Base-by-base conservation (phyloP, 2,888 invertebrate species). In the Pachymerium ferrugineum region DNA sequence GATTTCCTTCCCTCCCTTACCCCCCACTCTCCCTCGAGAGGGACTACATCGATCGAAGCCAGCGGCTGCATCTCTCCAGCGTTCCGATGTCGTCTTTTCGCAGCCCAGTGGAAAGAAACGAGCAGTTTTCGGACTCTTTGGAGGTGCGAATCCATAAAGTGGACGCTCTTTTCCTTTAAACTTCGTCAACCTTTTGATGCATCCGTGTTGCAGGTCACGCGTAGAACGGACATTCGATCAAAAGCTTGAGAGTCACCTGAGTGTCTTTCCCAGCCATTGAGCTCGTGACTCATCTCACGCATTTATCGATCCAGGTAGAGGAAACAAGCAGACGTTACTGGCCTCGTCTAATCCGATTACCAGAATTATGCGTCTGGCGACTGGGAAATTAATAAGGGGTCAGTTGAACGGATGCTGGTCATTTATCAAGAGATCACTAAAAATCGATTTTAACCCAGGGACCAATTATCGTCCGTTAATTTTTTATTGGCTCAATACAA, bases 311-410 rank as follows among this genome's bases (percentile, higher is more conserved):
- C 47, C 5, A 19, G 33, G 33, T 33, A 33, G 33, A 33, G 33
- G 12, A 12, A 33, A 12, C 12, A 12, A 33, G 33, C 19, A 22
- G 16, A 4, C 47, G 47, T 47, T 47, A 22, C 19, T 47, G 47
- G 47, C 47, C 47, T 47, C 47, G 47, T 47, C 47, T 47, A 47
- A 47, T 47, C 47, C 47, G 47, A 47, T 47, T 47, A 47, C 6
- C 19, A 47, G 47, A 47, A 47, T 47, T 47, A 47, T 47, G 47
- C 47, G 14, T 47, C 47, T 47, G 47, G 47, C 47, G 47, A 22
- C 47, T 3, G 6, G 3, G 47, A 47, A 47, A 47, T 47, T 47
- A 47, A 47, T 47, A 47, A 47, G 47, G 19, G 47, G 19, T 47
- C 47, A 16, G 12, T 22, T 47, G 16, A 47, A 47, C 47, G 47